phyloP scores from a whole-genome alignment of 2,797 vertebrate genomes.

The Phalloptychus januarius region DNA sequence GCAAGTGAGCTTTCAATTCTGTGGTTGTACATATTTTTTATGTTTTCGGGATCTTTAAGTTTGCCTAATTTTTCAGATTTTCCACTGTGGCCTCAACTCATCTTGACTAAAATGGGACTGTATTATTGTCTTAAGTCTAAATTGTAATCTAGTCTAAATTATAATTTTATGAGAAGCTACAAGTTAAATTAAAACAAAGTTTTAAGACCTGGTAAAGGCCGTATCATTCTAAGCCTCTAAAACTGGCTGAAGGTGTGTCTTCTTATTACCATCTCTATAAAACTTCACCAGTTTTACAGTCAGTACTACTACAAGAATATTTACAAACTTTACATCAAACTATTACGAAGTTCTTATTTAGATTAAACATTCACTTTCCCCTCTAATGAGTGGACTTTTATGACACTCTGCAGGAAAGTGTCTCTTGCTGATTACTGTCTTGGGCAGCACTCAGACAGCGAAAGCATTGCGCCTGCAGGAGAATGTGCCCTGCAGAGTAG shows the following conservation, averaged over 20 bases:
- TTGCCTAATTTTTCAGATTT: not conserved
- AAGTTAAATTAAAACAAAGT: not conserved
- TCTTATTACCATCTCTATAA: not conserved
- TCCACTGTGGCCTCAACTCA: not conserved
- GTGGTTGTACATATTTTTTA: not conserved
- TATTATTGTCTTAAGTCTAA: too few relatives aligned
- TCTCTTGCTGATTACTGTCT: constrained; percentile 57
- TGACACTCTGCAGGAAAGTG: constrained; percentile 66
- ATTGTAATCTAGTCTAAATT: not conserved
- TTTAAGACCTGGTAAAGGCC: not conserved
- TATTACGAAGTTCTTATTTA: constrained; percentile 30
- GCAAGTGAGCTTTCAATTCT: not conserved
- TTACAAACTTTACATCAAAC: constrained; percentile 9
- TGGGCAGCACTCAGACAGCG: constrained; percentile 68
- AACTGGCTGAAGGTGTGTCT: not conserved
- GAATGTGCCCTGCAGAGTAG: constrained; percentile 65
- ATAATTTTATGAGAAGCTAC: not conserved
- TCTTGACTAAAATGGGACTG: too few relatives aligned
- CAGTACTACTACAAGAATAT: not conserved
- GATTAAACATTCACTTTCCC: constrained; percentile 19
- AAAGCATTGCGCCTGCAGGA: constrained; percentile 55
- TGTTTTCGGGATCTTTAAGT: not conserved
- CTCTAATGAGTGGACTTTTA: constrained; percentile 41
- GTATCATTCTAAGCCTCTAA: not conserved
- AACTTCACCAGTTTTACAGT: not conserved